Conservation (phyloP, 2,113 vertebrate species). For the Columba janthina region DNA sequence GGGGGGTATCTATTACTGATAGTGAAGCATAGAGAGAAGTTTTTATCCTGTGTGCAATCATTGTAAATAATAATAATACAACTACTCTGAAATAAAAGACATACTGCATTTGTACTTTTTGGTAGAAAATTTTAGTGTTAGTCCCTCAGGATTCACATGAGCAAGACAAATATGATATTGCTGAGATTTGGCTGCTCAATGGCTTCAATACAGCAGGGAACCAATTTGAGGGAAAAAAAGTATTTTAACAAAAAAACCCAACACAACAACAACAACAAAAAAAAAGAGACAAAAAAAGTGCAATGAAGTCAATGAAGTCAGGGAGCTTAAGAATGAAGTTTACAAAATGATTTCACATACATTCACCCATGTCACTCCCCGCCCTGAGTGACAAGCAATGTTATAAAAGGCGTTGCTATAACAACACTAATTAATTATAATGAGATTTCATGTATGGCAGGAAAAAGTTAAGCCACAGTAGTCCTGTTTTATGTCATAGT, state of each 20-base stretch:
- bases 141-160: background rate
- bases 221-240: background rate
- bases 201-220: background rate
- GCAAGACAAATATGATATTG: background rate
- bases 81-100: background rate
- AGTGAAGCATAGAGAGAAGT: background rate
- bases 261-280: no score
- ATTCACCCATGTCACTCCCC: conserved; percentile 7
- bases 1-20: background rate
- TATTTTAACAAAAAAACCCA: background rate
- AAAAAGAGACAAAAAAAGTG: background rate
- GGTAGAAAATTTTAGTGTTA: background rate
- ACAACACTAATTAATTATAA: conserved; percentile 73
- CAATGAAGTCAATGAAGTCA: background rate
- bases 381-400: conserved; percentile 34
- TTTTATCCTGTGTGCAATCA: background rate
- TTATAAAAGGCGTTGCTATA: conserved; percentile 67
- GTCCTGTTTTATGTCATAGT: conserved; percentile 36
- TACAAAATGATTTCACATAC: conserved; percentile 20
- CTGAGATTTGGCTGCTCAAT: conserved; percentile 31
- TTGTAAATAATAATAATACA: background rate
- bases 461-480: conserved; percentile 28
- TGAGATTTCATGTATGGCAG: conserved; percentile 48
- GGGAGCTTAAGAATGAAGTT: conserved; percentile 15
- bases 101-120: background rate